Base-by-base conservation (phyloP, 2,797 vertebrate genomes). In the Paguma larvata region DNA sequence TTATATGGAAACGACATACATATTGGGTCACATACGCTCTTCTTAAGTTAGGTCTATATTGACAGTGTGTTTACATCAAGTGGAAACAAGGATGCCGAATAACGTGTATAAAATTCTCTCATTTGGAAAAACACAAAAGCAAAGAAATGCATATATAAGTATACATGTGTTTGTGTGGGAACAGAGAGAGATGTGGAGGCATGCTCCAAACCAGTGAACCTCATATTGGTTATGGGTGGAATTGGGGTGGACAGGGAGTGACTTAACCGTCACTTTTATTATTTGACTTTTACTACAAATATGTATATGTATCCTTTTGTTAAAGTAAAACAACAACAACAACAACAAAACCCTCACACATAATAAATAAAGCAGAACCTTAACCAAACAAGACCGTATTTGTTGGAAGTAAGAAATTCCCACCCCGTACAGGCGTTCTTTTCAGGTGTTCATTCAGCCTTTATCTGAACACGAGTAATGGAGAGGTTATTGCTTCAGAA, bases 371-470 rank as follows among this genome's bases (percentile, higher is more conserved):
- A 92, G 19, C 62, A 91, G 72, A 86, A 73, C 48, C 6, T 1
- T 91, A 83, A 83, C 38, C 34, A 90, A 89, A 77, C n/a, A 92
- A 85, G 89, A 93, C 62, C 21, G 2, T 94, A 25, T 91, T 83
- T 96, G 67, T 80, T 95, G 48, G 19, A 23, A 62, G 25, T 65
- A 70, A 51, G 25, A 88, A 68, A 86, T 25, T 85, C 53, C 72
- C 51, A 51, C 62, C 67, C 77, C 21, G 23, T 94, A 25, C 25
- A 79, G 70, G 80, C 63, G 48, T 90, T 63, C 51, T 75, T 72
- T 67, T 44, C 70, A 86, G 92, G 82, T 97, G 82, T 87, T 84
- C 77, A 34, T 91, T 86, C 23, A 85, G 75, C 59, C 72, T 96
- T 65, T 84, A 51, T 79, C 73, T 59, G 68, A 91, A 72, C 34